These are phyloP conservation scores for Siniperca undulata DNA, from an alignment of 2,797 vertebrate species.

Conservation along the genomic window DNA sequence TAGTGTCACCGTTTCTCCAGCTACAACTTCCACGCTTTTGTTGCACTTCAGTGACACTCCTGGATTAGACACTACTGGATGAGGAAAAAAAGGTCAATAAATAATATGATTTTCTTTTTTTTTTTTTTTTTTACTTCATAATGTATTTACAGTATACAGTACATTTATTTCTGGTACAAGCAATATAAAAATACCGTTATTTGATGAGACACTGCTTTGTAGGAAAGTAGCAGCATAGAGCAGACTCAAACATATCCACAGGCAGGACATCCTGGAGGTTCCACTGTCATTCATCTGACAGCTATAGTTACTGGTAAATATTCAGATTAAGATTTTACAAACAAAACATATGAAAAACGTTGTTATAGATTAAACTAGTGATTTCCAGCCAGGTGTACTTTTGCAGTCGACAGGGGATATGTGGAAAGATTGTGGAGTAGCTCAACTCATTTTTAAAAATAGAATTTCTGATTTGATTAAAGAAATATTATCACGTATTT, in stretches of 20 bases:
- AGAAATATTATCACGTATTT: too few relatives aligned
- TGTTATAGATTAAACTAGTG: too few relatives aligned
- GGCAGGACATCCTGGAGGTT: slow-evolving; percentile 24
- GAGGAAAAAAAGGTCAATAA: background rate
- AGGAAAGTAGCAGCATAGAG: background rate
- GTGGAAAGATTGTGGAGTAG: too few relatives aligned
- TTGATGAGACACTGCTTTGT: background rate
- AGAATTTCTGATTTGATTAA: too few relatives aligned
- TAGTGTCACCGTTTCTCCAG: accelerated
- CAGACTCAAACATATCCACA: slow-evolving; percentile 29
- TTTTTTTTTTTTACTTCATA: background rate
- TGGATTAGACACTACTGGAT: accelerated
- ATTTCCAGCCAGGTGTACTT: too few relatives aligned
- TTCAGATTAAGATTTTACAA: too few relatives aligned
- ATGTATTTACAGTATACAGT: background rate
- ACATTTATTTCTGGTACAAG: background rate
- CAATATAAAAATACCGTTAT: background rate
- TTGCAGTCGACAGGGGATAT: too few relatives aligned
- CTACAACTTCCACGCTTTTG: accelerated
- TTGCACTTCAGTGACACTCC: background rate
- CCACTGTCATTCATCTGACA: background rate
- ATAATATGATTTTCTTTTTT: accelerated
- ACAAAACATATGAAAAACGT: too few relatives aligned
- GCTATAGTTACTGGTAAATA: too few relatives aligned
- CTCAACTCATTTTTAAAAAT: too few relatives aligned